Evolutionary conservation across 2,888 invertebrate species (phyloP), one percentile per base, ranked within the genome.

Genomic region (Orthonevra nobilis): DNA sequence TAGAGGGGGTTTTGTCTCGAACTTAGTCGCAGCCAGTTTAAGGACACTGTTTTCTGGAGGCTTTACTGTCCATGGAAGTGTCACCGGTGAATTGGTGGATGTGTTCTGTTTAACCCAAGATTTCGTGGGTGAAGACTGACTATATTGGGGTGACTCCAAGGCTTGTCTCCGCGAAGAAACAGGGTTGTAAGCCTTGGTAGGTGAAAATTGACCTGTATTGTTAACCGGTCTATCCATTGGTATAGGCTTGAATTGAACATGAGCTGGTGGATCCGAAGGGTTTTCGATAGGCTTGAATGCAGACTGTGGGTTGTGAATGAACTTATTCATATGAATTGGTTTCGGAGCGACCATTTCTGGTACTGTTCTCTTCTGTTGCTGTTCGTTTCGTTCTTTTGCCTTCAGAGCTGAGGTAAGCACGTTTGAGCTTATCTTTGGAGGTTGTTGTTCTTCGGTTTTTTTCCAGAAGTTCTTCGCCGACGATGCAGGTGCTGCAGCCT

Each of bases 261-360:
- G 84, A 3, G 74, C 81, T 4, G 82, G 82, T 4, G 82, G 82
- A 6, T 77, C 63, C 83, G 88, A 70, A n/a, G 82, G 82, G n/a
- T 77, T 84, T 0, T 87, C 87, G 7, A 87, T 86, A 0, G 89
- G 94, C 81, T 92, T 92, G 84, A 95, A 95, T 2, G 94, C 94
- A 6, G 94, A 94, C 90, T 93, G 92, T 0, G 94, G 93, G 0
- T 94, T 94, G 85, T 95, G 94, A 17, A 93, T 94, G 84, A 95
- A 94, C 83, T 94, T 92, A 85, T 94, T 94, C 0, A 93, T 90
- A 1, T 84, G 75, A 28, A 91, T 88, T 6, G 92, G 92, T 84
- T 92, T 86, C 82, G 81, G 84, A 15, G 26, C 81, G 36, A 64
- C 82, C 70, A 26, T 83, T 74, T 64, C 87, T 83, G 32, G n/a